Evolutionary conservation across 2,113 vertebrate genomes (phyloP).

Genomic region (Spizaetus ornatus): DNA sequence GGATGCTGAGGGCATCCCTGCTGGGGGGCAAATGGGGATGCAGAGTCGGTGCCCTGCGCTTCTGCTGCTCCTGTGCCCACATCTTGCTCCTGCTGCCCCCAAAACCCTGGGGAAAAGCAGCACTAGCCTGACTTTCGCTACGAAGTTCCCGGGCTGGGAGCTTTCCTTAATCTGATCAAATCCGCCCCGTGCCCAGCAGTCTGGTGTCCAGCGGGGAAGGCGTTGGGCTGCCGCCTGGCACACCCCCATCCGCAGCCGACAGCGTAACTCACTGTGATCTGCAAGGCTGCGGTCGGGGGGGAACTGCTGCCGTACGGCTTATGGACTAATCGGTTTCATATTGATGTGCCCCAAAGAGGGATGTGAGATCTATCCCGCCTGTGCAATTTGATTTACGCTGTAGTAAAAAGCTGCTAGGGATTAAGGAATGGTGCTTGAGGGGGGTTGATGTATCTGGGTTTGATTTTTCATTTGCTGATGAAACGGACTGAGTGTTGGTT

Average conservation of each 20-base stretch:
- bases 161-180: neutral
- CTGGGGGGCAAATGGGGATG: too few species aligned
- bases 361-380: fast-evolving
- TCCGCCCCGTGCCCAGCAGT: fast-evolving
- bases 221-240: neutral
- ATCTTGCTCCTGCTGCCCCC: neutral
- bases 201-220: neutral
- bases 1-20: neutral
- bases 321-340: neutral
- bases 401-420: neutral
- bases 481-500: neutral
- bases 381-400: neutral
- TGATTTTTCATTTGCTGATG: neutral
- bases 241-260: fast-evolving
- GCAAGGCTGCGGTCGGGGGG: neutral
- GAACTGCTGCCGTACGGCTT: fast-evolving
- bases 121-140: neutral
- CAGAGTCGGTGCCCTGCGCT: neutral
- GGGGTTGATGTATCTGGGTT: neutral
- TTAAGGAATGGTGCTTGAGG: neutral
- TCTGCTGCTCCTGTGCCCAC: neutral
- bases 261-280: fast-evolving
- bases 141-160: fast-evolving
- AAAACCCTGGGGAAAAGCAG: neutral
- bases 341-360: neutral